Conservation (phyloP, 1,140 invertebrate species). For the Oppia nitens region DNA sequence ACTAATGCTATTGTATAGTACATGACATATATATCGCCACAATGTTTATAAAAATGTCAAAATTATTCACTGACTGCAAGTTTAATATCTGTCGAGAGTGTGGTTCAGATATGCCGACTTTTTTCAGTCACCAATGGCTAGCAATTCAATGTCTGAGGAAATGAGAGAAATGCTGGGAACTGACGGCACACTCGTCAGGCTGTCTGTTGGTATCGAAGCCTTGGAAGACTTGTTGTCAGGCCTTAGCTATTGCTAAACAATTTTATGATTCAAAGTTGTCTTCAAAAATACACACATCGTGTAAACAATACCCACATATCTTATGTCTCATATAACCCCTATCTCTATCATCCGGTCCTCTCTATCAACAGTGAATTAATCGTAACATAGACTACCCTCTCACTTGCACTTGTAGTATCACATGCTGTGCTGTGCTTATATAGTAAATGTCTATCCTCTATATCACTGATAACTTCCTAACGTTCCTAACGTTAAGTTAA, state of each 20-base stretch:
- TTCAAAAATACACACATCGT: background rate
- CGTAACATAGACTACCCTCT: background rate
- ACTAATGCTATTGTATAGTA: no score
- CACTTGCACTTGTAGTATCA: no score
- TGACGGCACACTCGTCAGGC: constrained; percentile 61
- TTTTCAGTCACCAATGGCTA: constrained; percentile 39
- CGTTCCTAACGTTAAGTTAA: no score
- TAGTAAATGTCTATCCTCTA: no score
- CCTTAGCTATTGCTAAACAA: background rate
- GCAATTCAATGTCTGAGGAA: constrained; percentile 36
- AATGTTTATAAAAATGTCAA: constrained; percentile 56
- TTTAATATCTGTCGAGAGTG: constrained; percentile 84
- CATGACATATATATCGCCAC: constrained; percentile 55
- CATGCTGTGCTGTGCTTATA: background rate
- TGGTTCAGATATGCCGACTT: constrained; percentile 46
- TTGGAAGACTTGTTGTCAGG: constrained; percentile 63
- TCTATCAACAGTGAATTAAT: background rate
- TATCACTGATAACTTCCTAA: no score
- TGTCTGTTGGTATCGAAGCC: constrained; percentile 84
- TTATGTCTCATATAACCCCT: background rate
- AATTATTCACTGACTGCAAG: constrained; percentile 84
- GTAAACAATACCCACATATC: background rate
- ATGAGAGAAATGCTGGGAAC: constrained; percentile 59
- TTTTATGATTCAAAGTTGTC: background rate
- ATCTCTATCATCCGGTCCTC: background rate